phyloP scores from a whole-genome alignment of 2,797 vertebrate genomes.

The Bradypus variegatus region DNA sequence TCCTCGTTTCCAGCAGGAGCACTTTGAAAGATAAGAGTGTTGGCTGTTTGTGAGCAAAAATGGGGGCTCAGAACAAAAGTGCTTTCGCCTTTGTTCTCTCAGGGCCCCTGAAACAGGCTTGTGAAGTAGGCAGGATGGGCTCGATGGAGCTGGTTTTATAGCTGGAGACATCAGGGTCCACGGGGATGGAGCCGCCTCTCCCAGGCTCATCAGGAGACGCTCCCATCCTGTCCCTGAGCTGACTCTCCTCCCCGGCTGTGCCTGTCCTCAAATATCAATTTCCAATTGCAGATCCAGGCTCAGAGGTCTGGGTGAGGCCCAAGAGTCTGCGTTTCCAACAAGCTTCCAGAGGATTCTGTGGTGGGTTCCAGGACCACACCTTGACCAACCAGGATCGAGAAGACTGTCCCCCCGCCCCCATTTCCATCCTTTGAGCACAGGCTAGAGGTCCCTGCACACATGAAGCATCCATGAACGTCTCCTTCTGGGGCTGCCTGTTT shows the following conservation, averaged over 20 bases:
- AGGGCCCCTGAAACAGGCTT: too few relatives aligned
- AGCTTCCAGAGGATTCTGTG: not conserved
- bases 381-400: not conserved
- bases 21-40: not conserved
- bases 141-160: not conserved
- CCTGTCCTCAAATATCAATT: not conserved
- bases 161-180: not conserved
- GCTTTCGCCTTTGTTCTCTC: not conserved
- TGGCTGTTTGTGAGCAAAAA: not conserved
- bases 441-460: too few relatives aligned
- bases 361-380: not conserved
- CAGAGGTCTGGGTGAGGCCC: rapidly evolving
- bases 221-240: not conserved
- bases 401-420: not conserved
- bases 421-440: not conserved
- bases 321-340: not conserved
- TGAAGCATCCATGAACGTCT: not conserved
- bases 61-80: not conserved
- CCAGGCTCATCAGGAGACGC: too few relatives aligned
- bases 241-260: rapidly evolving
- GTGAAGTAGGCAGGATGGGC: not conserved
- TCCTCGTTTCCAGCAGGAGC: not conserved
- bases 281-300: not conserved
- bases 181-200: not conserved
- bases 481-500: not conserved